Conservation (phyloP, 1,140 invertebrate species). For the Rhynchophorus ferrugineus region DNA sequence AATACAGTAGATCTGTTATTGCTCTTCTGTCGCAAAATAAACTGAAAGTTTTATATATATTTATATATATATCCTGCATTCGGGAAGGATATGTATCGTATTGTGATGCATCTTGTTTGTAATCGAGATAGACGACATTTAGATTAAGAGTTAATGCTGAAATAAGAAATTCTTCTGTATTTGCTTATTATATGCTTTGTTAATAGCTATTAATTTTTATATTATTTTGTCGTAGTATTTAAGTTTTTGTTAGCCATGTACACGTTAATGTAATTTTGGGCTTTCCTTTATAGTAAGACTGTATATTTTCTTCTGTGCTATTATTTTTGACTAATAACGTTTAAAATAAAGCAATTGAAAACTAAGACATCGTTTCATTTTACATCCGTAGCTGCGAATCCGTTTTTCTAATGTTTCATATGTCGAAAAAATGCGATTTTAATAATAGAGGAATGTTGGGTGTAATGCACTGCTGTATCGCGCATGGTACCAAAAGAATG, state of each 20-base stretch:
- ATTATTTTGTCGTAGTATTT: not conserved
- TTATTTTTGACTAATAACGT: not conserved
- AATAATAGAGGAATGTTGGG: no score
- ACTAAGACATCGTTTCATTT: no score
- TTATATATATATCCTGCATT: no score
- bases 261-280: not conserved
- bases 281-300: not conserved
- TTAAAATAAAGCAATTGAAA: not conserved
- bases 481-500: not conserved
- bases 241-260: not conserved
- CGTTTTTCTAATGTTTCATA: no score
- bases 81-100: no score
- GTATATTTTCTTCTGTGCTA: not conserved
- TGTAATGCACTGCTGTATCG: not conserved
- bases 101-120: no score
- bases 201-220: not conserved
- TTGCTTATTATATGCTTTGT: not conserved
- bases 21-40: no score
- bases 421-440: no score
- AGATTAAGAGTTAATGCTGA: no score
- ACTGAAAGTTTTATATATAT: no score
- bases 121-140: no score
- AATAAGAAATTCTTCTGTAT: not conserved
- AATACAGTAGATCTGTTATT: not conserved
- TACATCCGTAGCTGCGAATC: no score